Percentiles rank a stretch among this genome's conserved stretches.
Conservation (phyloP, 2,888 invertebrate genomes). For the Amphimallon solstitiale region DNA sequence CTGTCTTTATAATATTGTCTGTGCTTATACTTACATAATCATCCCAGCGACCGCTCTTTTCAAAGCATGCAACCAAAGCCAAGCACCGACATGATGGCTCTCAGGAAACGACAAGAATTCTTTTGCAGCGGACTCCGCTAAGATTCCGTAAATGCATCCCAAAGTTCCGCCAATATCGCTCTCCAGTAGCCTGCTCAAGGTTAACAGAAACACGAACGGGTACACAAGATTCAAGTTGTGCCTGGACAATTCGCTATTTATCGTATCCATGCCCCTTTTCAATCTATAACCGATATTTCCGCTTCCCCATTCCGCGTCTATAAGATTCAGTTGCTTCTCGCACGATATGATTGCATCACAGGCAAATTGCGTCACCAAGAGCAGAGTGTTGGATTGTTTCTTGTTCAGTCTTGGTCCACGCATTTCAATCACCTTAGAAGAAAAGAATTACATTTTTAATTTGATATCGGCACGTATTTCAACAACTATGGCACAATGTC, state of each 20-base stretch:
- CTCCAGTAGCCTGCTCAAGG: slow-evolving; percentile 71
- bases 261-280: slow-evolving; percentile 53
- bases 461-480: too few species aligned
- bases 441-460: too few species aligned
- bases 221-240: slow-evolving; percentile 44
- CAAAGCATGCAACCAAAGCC: slow-evolving; percentile 65
- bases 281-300: slow-evolving; percentile 76
- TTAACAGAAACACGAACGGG: slow-evolving; percentile 57
- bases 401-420: slow-evolving; percentile 57
- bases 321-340: slow-evolving; percentile 70
- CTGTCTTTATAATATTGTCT: too few species aligned
- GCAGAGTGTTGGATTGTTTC: slow-evolving; percentile 53
- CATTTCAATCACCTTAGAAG: slow-evolving; percentile 40
- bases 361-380: slow-evolving; percentile 59
- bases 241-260: slow-evolving; percentile 46
- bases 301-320: slow-evolving; percentile 78
- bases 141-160: slow-evolving; percentile 81
- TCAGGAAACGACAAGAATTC: slow-evolving; percentile 59
- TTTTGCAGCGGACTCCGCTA: slow-evolving; percentile 74
- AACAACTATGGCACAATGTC: too few species aligned
- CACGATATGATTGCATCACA: slow-evolving; percentile 69
- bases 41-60: slow-evolving; percentile 65
- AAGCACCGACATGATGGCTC: slow-evolving; percentile 46
- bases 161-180: slow-evolving; percentile 81
- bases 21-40: slow-evolving; percentile 55